Conservation (phyloP, 2,797 vertebrate species). For the Alosa sapidissima region DNA sequence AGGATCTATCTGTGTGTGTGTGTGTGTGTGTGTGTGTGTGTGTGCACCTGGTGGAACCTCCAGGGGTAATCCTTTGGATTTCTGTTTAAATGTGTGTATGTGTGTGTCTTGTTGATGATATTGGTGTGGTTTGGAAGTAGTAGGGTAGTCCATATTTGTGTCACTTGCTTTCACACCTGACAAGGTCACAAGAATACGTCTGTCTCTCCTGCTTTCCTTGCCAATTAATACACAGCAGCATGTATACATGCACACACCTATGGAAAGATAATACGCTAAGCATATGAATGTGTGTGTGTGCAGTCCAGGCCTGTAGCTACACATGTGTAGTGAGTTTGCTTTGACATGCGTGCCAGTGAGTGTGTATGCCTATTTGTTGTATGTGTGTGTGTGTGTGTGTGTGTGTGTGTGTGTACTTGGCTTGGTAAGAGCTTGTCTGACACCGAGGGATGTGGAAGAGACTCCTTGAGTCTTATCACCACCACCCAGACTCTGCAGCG, state of each 20-base stretch:
- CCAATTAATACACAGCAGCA: neutral
- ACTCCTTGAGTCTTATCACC: conserved; percentile 76
- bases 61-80: too few species aligned
- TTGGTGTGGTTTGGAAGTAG: neutral
- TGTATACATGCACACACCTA: neutral
- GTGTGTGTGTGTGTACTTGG: conserved; percentile 1
- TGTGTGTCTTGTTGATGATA: neutral
- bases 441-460: conserved; percentile 73
- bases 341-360: neutral
- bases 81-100: neutral
- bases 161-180: neutral
- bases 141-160: neutral
- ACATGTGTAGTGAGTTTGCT: neutral
- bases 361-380: too few species aligned
- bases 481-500: conserved; percentile 67
- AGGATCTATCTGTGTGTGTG: neutral
- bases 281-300: neutral
- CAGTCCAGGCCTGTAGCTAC: neutral
- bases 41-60: neutral
- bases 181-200: neutral
- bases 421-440: conserved; percentile 42
- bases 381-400: neutral
- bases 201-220: too few species aligned
- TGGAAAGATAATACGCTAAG: neutral
- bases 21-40: neutral